A percentile compares a stretch with the other conserved stretches of the same genome.
Evolutionary conservation across 2,888 invertebrate genomes (phyloP).

Genomic region (Mayetiola destructor): DNA sequence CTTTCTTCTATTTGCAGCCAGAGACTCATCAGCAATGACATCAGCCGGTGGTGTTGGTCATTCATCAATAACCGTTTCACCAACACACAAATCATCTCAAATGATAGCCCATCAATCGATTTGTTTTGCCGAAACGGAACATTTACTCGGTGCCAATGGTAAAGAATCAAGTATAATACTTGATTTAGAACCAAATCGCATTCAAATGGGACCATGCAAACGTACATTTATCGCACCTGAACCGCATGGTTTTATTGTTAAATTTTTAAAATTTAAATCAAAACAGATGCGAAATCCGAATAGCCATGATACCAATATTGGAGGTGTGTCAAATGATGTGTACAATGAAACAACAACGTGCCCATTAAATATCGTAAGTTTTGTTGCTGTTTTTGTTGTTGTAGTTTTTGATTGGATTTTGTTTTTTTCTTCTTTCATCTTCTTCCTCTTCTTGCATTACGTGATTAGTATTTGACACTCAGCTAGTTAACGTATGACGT

Average conservation of each 20-base stretch:
- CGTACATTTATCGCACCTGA: conserved; percentile 31
- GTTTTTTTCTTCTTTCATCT: too few relatives aligned
- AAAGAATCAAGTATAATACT: conserved; percentile 32
- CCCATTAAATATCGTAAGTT: conserved; percentile 33
- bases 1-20: conserved; percentile 25
- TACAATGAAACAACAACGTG: conserved; percentile 20
- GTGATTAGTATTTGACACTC: too few relatives aligned
- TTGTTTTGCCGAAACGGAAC: conserved; percentile 1
- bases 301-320: conserved; percentile 7
- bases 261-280: conserved; percentile 21
- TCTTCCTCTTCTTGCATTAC: too few relatives aligned
- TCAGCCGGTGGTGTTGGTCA: conserved; percentile 1
- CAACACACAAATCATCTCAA: background rate
- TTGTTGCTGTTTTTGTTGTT: background rate
- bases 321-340: conserved; percentile 13
- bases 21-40: conserved; percentile 20
- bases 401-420: too few relatives aligned
- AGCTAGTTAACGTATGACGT: too few relatives aligned
- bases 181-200: conserved; percentile 27
- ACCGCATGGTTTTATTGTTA: conserved; percentile 32
- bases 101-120: background rate
- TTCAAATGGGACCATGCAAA: conserved; percentile 24
- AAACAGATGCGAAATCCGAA: conserved; percentile 7
- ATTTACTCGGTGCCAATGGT: conserved; percentile 26
- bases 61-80: conserved; percentile 8